phyloP scores from a whole-genome alignment of 1,140 invertebrate genomes.

The Halesus radiatus region DNA sequence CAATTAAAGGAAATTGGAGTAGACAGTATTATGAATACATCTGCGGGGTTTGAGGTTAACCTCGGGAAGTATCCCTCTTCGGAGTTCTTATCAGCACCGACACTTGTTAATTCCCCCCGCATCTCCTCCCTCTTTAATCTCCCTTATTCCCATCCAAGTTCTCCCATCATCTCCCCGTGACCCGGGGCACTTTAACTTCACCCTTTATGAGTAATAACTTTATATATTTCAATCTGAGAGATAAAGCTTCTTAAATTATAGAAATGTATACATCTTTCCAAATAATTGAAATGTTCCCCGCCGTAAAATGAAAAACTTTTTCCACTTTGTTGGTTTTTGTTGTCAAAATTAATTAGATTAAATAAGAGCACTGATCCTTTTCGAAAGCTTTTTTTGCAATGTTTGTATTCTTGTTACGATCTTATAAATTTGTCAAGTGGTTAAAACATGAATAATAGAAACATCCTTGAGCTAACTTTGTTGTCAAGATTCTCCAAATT shows the following conservation, averaged over 20 bases:
- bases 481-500: no score
- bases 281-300: constrained; percentile 8
- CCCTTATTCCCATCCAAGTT: background rate
- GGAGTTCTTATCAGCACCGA: background rate
- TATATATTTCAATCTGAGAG: constrained; percentile 17
- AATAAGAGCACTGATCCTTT: no score
- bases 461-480: no score
- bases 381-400: no score
- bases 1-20: no score
- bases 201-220: constrained; percentile 16
- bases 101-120: constrained; percentile 18
- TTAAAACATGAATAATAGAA: no score
- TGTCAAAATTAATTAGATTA: no score
- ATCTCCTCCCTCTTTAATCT: background rate
- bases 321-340: no score
- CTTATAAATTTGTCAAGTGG: no score
- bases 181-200: background rate
- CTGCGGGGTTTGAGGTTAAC: no score
- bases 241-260: constrained; percentile 13
- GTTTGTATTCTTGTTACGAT: no score
- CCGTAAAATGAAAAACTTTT: background rate
- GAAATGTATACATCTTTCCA: background rate
- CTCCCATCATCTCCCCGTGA: constrained; percentile 15
- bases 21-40: no score
- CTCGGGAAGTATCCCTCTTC: background rate